phyloP scores from a whole-genome alignment of 2,797 vertebrate genomes.

The Rhadinocentrus ornatus region DNA sequence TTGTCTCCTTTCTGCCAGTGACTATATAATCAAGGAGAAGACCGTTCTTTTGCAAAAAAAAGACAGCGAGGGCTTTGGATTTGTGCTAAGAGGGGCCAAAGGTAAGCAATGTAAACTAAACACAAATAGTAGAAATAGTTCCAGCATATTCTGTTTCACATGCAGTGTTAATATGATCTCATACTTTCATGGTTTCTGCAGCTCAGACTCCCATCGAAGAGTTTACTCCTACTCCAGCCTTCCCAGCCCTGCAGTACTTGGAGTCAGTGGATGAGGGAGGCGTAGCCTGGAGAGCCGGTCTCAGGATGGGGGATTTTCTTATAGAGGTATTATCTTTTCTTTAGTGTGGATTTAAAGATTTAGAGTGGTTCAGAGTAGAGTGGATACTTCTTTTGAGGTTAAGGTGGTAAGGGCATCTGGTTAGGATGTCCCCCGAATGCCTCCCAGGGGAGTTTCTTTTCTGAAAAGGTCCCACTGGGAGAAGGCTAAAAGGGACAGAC shows the following conservation, averaged over 20 bases:
- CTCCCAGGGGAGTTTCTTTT: no score
- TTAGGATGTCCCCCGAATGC: neutral
- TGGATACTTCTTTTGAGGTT: neutral
- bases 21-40: constrained; percentile 98
- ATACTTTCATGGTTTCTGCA: constrained; percentile 65
- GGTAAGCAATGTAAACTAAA: constrained; percentile 75
- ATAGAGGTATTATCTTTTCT: constrained; percentile 84
- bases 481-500: neutral
- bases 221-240: constrained; percentile 94
- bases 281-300: constrained; percentile 92
- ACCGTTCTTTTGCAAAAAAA: constrained; percentile 94
- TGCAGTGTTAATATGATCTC: constrained; percentile 3
- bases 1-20: constrained; percentile 74
- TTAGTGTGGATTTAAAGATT: neutral
- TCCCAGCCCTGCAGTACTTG: constrained; percentile 93
- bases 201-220: constrained; percentile 96
- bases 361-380: neutral
- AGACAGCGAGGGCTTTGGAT: constrained; percentile 96
- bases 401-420: neutral
- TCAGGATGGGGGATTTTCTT: constrained; percentile 94
- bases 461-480: neutral
- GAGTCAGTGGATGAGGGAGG: constrained; percentile 95
- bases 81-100: constrained; percentile 94
- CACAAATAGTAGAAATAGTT: neutral
- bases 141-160: neutral